Conservation (phyloP, 2,888 invertebrate genomes). For the Aleiodes testaceus region DNA sequence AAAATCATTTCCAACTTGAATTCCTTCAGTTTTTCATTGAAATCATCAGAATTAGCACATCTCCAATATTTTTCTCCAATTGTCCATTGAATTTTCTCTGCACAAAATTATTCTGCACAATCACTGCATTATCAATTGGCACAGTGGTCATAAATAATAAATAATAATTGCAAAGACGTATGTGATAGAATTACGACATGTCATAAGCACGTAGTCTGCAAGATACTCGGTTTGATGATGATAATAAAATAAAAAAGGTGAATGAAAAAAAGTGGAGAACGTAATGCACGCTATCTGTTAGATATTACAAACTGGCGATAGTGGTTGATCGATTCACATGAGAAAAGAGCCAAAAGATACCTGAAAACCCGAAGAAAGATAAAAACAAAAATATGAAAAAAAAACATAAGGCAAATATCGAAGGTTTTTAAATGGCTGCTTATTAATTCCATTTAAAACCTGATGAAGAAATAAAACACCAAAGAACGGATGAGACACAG, state of each 20-base stretch:
- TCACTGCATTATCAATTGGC: background rate
- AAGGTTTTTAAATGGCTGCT: constrained; percentile 17
- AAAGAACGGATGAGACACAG: constrained; percentile 24
- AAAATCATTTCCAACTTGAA: no score
- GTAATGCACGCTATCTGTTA: no score
- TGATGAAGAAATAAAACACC: constrained; percentile 24
- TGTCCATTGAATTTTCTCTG: no score
- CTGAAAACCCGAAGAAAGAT: background rate
- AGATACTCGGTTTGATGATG: constrained; percentile 15
- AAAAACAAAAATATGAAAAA: background rate
- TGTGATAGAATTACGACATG: constrained; percentile 18
- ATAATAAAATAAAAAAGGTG: background rate
- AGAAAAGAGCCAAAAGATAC: no score
- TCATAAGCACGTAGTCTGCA: background rate
- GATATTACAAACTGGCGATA: no score
- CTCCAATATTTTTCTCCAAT: background rate
- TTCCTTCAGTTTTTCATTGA: no score
- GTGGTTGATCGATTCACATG: background rate
- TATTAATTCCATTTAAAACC: constrained; percentile 29
- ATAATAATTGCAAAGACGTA: no score
- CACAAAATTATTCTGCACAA: no score
- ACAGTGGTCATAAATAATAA: background rate
- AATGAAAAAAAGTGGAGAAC: no score
- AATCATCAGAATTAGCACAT: no score
- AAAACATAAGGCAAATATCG: background rate